Evolutionary conservation across 1,140 invertebrate species (phyloP), one percentile per base, ranked within the genome.

Genomic region (Dufourea novaeangliae): DNA sequence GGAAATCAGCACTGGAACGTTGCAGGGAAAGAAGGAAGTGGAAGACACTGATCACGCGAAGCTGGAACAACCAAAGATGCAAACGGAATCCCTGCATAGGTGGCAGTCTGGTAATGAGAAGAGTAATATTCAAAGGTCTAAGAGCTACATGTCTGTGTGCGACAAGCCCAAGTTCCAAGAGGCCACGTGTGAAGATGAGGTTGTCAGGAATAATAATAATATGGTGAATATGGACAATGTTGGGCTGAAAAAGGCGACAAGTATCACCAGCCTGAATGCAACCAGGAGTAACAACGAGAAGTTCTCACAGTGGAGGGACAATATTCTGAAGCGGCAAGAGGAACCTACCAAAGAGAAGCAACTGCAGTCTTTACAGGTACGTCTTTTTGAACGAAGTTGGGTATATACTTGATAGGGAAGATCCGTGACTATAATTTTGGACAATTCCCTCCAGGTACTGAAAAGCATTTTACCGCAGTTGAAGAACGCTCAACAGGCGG

Each of bases 401-500:
- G 8, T 37, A 37, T 37, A 50, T 10, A 4, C 27, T 3, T 12
- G n/a, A n/a, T n/a, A 44, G 27, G 2, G 2, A n/a, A 34, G 0
- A 27, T 32, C 32, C n/a, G n/a, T n/a, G n/a, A n/a, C n/a, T n/a
- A n/a, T n/a, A n/a, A n/a, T n/a, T n/a, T n/a, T n/a, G n/a, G n/a
- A n/a, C n/a, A n/a, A n/a, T n/a, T n/a, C n/a, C n/a, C 44, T 14
- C 17, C 69, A 93, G 91, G 90, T 93, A 64, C 83, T 93, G 12
- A 92, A 92, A 71, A 93, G 88, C 85, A 93, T 93, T 90, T 90
- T 93, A 20, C 92, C 92, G 57, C 92, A 92, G 80, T 87, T 93
- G 86, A 93, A 91, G 74, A 90, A 83, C 52, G 88, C 88, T 75
- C 92, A 92, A 90, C 87, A 84, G 80, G 78, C 88, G 79, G 87